Evolutionary conservation across 2,888 invertebrate species (phyloP).

Genomic region (Lepeophtheirus nordmannii): DNA sequence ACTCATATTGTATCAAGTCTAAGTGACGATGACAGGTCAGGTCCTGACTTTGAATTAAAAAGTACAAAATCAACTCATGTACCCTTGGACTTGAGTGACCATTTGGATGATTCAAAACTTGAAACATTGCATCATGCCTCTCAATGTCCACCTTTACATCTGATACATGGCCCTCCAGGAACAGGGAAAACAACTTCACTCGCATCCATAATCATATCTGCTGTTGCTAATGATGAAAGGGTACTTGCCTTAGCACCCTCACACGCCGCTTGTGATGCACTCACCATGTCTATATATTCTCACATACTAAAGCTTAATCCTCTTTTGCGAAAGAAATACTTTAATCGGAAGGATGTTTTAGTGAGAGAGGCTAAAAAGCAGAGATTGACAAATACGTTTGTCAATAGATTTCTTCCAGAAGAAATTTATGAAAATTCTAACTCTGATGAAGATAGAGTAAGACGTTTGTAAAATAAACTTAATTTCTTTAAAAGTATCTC

Average conservation of each 20-base stretch:
- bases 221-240: conserved; percentile 34
- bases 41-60: no score
- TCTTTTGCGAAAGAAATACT: background rate
- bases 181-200: conserved; percentile 43
- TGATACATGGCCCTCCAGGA: conserved; percentile 43
- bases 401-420: background rate
- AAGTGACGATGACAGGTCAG: background rate
- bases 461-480: background rate
- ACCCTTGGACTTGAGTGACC: background rate
- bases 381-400: background rate
- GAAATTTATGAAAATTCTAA: background rate
- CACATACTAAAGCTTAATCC: background rate
- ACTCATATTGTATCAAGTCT: background rate
- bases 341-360: background rate
- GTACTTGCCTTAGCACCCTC: conserved; percentile 27
- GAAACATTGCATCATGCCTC: background rate
- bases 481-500: background rate
- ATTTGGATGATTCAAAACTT: background rate
- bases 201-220: conserved; percentile 40
- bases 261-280: conserved; percentile 22
- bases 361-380: background rate
- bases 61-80: no score
- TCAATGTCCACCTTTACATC: conserved; percentile 31
- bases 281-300: conserved; percentile 9
- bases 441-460: background rate